Conservation (phyloP, 92 coral and sea anemone species). For the Anthopleura xanthogrammica region DNA sequence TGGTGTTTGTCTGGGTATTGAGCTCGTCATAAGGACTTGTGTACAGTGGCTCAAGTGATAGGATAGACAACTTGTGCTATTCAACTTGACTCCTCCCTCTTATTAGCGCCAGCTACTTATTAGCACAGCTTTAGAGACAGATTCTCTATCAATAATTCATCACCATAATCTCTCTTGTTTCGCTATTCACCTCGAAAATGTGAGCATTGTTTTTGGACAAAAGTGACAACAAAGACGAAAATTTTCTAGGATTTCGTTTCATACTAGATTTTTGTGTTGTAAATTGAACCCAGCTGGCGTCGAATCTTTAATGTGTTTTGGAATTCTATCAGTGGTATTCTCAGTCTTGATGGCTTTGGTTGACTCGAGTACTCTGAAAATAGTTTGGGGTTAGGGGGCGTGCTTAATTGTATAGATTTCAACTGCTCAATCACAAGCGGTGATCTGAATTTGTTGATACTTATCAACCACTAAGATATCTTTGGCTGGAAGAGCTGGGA, state of each 20-base stretch:
- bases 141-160: constrained; percentile 17
- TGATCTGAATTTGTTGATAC: background rate
- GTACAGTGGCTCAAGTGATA: background rate
- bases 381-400: background rate
- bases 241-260: background rate
- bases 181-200: background rate
- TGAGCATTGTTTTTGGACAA: constrained; percentile 3
- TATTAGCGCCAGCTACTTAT: constrained; percentile 19
- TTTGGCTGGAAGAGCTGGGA: background rate
- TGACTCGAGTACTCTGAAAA: background rate
- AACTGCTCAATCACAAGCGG: background rate
- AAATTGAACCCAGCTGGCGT: background rate
- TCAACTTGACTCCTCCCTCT: constrained; percentile 24
- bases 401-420: background rate
- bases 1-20: background rate
- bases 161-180: constrained; percentile 1
- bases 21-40: background rate
- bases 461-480: background rate
- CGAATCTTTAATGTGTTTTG: background rate
- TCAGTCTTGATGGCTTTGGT: background rate
- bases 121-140: constrained; percentile 23
- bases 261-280: background rate
- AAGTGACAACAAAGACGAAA: constrained; percentile 1
- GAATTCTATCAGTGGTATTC: background rate
- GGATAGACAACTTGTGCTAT: background rate